Evolutionary conservation across 1,140 invertebrate species (phyloP).

Genomic region (Apis laboriosa): DNA sequence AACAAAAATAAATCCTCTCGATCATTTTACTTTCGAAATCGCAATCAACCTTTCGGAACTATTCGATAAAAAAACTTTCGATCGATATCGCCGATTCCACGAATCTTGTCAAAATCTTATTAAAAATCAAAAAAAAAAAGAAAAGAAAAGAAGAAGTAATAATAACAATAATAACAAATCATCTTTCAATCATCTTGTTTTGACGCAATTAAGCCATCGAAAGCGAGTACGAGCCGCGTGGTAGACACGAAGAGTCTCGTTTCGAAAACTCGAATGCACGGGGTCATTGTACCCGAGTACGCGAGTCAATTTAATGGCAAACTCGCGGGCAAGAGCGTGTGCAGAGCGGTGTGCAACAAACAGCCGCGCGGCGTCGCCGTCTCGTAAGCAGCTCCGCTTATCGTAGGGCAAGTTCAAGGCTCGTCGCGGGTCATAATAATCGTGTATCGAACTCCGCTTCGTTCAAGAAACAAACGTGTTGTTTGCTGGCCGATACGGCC

Average conservation of each 20-base stretch:
- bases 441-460: constrained; percentile 73
- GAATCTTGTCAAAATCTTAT: too few relatives aligned
- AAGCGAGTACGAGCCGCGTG: neutral
- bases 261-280: constrained; percentile 35
- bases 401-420: constrained; percentile 81
- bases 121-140: too few relatives aligned
- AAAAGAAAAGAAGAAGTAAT: too few relatives aligned
- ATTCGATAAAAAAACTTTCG: too few relatives aligned
- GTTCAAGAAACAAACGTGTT: constrained; percentile 73
- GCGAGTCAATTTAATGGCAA: constrained; percentile 54
- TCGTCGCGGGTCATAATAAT: constrained; percentile 79
- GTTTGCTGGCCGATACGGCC: constrained; percentile 64
- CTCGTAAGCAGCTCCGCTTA: constrained; percentile 68
- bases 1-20: too few relatives aligned
- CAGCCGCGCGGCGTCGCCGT: constrained; percentile 31
- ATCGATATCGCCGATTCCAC: too few relatives aligned
- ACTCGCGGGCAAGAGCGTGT: constrained; percentile 18
- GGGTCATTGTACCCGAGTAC: constrained; percentile 42
- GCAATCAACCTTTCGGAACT: too few relatives aligned
- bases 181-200: neutral
- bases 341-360: constrained; percentile 32
- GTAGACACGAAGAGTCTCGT: constrained; percentile 3
- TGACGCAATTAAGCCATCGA: neutral
- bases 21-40: too few relatives aligned
- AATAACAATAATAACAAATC: neutral